Percentiles rank a stretch among this genome's conserved stretches.
Evolutionary conservation across 2,888 invertebrate species (phyloP).

Genomic region (Alviniconcha strummeri): DNA sequence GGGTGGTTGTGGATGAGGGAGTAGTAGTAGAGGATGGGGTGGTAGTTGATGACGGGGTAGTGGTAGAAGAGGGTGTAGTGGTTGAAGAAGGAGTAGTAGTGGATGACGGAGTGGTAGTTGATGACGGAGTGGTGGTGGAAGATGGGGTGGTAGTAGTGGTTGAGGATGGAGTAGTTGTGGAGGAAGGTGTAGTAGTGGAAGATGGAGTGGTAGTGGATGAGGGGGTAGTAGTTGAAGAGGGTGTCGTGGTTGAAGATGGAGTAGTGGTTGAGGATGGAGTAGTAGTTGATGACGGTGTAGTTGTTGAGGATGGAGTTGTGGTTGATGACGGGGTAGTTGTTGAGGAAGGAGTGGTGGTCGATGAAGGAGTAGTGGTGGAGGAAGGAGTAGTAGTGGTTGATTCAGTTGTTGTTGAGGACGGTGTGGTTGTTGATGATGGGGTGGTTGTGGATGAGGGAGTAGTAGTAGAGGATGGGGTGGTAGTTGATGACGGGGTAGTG

Average conservation of each 20-base stretch:
- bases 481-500: constrained; percentile 9
- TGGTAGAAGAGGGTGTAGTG: constrained; percentile 1
- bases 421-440: not conserved
- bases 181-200: not conserved
- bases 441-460: not conserved
- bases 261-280: no score
- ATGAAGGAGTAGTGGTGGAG: not conserved
- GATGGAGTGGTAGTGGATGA: constrained; percentile 11
- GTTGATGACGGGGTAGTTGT: not conserved
- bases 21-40: constrained; percentile 10
- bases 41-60: constrained; percentile 1
- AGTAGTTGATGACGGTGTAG: no score
- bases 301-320: no score
- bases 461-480: constrained; percentile 12
- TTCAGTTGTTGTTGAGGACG: not conserved
- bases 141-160: not conserved
- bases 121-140: not conserved
- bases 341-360: not conserved
- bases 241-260: no score
- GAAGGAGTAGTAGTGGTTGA: not conserved
- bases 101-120: not conserved
- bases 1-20: constrained; percentile 6
- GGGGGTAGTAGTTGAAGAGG: not conserved
- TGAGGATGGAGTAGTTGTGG: not conserved
- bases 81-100: not conserved